Evolutionary conservation across 92 coral and sea anemone species (phyloP), one percentile per base, ranked within the genome.

Genomic region (Epizoanthus rinbou): DNA sequence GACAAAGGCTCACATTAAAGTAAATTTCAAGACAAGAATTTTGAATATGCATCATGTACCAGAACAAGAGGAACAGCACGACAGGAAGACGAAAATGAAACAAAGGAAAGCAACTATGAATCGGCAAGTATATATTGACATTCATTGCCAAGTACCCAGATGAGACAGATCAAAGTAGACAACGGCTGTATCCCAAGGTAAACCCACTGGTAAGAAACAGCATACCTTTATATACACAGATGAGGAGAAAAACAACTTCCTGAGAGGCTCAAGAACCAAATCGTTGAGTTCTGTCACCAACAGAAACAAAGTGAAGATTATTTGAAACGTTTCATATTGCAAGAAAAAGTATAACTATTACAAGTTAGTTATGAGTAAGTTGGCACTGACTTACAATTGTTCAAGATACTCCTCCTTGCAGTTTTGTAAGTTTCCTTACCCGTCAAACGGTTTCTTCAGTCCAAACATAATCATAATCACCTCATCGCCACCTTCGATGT

Each of bases 181-280:
- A 21, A 24, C 22, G 37, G 2, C 6, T 5, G 69, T 13, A 23
- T 31, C 14, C 24, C 21, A 10, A 3, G 57, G 15, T 15, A 56
- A 80, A 43, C 75, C 41, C 15, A 19, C 18, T 4, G 16, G 16
- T 0, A 67, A 67, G 10, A 21, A 3, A 53, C 6, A 18, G 69
- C 91, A 71, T 39, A 93, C 98, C 98, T 95, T 95, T 60, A 86
- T 74, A 62, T 93, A 92, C 25, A 95, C 94, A 45, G 92, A 70
- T 37, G 98, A 93, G 47, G 94, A 64, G 69, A 93, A 95, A 83
- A 95, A 95, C 18, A 95, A 82, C 74, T 85, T 91, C 71, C 98
- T 89, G 63, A 95, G 86, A n/a, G 97, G 98, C 75, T 93, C 98
- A n/a, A 95, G 88, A 16, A 93, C 87, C 87, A 93, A 60, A 63